Percentiles rank a stretch among this genome's conserved stretches.
These are phyloP conservation scores for Acrocephalus kingi DNA, from an alignment of 2,113 vertebrate species.

Conservation along the genomic window DNA sequence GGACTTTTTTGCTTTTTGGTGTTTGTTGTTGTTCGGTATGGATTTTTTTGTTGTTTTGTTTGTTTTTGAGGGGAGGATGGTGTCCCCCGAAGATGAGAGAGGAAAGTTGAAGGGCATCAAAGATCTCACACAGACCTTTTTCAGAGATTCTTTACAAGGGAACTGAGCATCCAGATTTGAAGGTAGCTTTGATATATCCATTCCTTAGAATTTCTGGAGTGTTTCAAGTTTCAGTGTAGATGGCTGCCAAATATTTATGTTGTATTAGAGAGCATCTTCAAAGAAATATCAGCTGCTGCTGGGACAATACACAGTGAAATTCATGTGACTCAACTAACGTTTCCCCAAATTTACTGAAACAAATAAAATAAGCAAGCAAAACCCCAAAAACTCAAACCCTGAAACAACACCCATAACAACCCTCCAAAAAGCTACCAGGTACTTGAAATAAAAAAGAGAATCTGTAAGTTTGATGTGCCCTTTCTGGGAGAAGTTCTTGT, in stretches of 20 bases:
- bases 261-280: neutral
- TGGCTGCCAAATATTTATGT: neutral
- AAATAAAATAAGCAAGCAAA: neutral
- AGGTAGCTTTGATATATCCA: neutral
- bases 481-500: neutral
- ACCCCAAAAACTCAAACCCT: neutral
- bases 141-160: neutral
- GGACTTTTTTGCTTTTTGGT: neutral
- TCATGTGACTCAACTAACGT: neutral
- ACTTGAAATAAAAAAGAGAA: neutral
- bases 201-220: neutral
- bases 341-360: neutral
- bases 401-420: neutral
- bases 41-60: neutral
- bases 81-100: neutral
- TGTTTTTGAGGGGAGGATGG: neutral
- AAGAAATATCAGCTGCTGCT: neutral
- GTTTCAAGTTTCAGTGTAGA: neutral
- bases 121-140: neutral
- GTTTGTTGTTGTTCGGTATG: neutral
- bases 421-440: neutral
- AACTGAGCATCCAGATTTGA: neutral
- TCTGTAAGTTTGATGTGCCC: neutral
- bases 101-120: neutral
- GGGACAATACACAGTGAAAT: neutral